These are phyloP conservation scores for Armadillidium nasatum DNA, from an alignment of 1,140 invertebrate species.

Conservation along the genomic window DNA sequence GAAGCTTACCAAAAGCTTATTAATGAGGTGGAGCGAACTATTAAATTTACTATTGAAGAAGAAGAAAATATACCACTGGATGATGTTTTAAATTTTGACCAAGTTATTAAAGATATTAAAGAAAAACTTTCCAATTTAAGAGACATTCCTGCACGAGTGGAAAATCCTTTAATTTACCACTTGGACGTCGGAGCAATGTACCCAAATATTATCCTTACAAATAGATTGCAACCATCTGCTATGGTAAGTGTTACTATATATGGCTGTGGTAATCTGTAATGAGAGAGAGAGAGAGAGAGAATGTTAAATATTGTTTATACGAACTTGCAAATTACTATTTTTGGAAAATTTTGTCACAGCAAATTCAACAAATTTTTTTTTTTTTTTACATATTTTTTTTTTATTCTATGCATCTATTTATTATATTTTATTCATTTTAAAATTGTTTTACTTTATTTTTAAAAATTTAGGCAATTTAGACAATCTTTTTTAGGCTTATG, in stretches of 20 bases:
- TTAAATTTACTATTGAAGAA: slow-evolving; percentile 80
- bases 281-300: too few species aligned
- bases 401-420: too few species aligned
- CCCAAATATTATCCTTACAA: slow-evolving; percentile 97
- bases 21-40: slow-evolving; percentile 71
- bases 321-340: too few species aligned
- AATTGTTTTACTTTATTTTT: too few species aligned
- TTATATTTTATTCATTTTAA: too few species aligned
- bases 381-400: too few species aligned
- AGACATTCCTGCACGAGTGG: slow-evolving; percentile 78
- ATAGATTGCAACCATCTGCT: slow-evolving; percentile 86
- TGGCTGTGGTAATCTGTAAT: neutral
- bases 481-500: too few species aligned
- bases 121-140: slow-evolving; percentile 67
- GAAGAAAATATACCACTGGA: slow-evolving; percentile 84
- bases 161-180: slow-evolving; percentile 96
- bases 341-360: too few species aligned
- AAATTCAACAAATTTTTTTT: too few species aligned
- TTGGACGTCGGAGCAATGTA: slow-evolving; percentile 99
- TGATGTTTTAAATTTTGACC: slow-evolving; percentile 77
- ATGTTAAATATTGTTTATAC: too few species aligned
- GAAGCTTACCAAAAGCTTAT: slow-evolving; percentile 78
- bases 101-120: slow-evolving; percentile 70
- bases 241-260: slow-evolving; percentile 56
- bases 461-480: too few species aligned